Conservation (phyloP, 2,888 invertebrate species). For the Tachina grossa region DNA sequence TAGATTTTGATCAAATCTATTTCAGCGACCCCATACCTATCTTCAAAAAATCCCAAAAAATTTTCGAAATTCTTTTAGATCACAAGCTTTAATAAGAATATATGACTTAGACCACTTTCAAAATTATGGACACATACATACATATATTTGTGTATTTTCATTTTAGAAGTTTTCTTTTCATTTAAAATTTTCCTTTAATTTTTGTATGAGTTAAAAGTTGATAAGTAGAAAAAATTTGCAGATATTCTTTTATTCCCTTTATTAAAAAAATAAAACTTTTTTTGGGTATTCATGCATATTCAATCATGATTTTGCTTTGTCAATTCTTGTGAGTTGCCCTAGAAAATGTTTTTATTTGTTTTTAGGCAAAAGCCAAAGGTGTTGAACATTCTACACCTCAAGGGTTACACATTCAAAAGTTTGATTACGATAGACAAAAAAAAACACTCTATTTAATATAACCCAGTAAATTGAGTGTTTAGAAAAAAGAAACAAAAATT, state of each 20-base stretch:
- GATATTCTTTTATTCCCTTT: not conserved
- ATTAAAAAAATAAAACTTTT: not conserved
- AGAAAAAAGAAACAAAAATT: not conserved
- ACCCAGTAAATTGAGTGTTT: constrained; percentile 5
- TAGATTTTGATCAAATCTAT: too few relatives aligned
- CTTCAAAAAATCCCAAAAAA: too few relatives aligned
- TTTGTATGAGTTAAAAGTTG: constrained; percentile 23
- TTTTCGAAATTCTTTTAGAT: too few relatives aligned
- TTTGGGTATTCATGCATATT: not conserved
- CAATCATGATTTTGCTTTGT: constrained; percentile 41
- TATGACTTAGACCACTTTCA: too few relatives aligned
- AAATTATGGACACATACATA: not conserved
- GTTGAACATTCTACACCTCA: constrained; percentile 47
- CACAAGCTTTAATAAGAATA: too few relatives aligned
- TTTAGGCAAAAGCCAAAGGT: constrained; percentile 60
- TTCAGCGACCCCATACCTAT: too few relatives aligned
- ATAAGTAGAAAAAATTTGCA: constrained; percentile 29
- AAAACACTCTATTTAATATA: not conserved
- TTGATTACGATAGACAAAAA: constrained; percentile 46
- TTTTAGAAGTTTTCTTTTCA: not conserved
- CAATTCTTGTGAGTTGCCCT: constrained; percentile 32
- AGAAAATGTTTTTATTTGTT: constrained; percentile 46
- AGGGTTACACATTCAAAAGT: constrained; percentile 55
- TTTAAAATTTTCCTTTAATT: not conserved
- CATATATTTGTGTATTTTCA: too few relatives aligned